A percentile compares a stretch with the other conserved stretches of the same genome.
These are phyloP conservation scores for Neogale vison DNA, from an alignment of 2,113 vertebrate genomes.

Conservation along the genomic window DNA sequence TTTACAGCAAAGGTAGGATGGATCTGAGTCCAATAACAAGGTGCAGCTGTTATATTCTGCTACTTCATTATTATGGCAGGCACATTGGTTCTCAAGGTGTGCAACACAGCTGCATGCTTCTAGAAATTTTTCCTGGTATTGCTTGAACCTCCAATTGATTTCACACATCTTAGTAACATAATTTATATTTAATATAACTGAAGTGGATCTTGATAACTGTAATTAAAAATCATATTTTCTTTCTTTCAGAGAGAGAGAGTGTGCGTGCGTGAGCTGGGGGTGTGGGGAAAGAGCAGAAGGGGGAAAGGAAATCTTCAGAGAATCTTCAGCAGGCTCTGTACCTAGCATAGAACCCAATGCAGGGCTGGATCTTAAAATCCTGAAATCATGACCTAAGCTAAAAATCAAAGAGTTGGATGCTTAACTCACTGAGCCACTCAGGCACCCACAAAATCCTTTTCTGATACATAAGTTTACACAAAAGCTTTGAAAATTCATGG, in stretches of 20 bases:
- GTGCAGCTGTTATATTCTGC: not conserved
- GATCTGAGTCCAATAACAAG: not conserved
- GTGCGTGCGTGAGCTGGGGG: not conserved
- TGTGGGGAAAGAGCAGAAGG: not conserved
- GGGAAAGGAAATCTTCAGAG: not conserved
- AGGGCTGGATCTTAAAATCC: not conserved
- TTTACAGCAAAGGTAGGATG: not conserved
- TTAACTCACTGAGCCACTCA: not conserved
- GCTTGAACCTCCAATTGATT: not conserved
- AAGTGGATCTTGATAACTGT: not conserved
- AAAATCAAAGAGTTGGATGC: not conserved
- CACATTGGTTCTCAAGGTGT: accelerated
- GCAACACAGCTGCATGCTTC: not conserved
- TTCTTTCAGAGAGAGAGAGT: not conserved
- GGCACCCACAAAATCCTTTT: not conserved
- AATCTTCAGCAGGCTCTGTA: not conserved
- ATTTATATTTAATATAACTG: not conserved
- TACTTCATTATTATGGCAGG: not conserved
- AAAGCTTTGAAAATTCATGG: not conserved
- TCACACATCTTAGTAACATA: not conserved
- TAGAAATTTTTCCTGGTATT: not conserved
- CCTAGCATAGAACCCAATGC: not conserved
- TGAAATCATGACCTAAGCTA: not conserved
- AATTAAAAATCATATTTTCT: not conserved
- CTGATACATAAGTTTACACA: not conserved